Base-by-base conservation (phyloP, 2,888 invertebrate genomes). In the Resseliella maxima region DNA sequence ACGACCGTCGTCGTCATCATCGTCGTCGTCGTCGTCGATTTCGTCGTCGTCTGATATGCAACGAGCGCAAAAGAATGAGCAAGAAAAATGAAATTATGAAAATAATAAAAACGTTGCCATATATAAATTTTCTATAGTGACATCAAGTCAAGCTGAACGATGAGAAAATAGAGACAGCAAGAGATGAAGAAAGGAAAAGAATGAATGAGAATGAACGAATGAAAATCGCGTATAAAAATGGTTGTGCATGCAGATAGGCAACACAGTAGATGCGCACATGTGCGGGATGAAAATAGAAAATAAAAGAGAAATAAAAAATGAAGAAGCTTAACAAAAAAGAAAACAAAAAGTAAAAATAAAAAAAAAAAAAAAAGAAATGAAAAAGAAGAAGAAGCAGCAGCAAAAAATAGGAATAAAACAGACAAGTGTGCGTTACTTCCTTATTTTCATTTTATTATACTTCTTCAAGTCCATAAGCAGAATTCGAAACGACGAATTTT, bases 31-130 rank as follows among this genome's bases (percentile, higher is more conserved):
- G 45, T n/a, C 45, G 5, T n/a, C n/a, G n/a, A n/a, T n/a, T n/a
- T n/a, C n/a, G n/a, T 45, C 45, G 45, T 45, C n/a, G n/a, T n/a
- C 24, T 6, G 24, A 59, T 10, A 59, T 24, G 24, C 10, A 50
- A 50, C 50, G 15, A 18, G 24, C 59, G 59, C 0, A 59, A n/a
- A 59, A 24, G 15, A 72, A 12, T 15, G 27, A 59, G 59, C 59
- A 5, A 72, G 31, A 72, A 72, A 72, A 72, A 72, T 72, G 72
- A 72, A 72, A 72, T 72, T 72, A 72, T 72, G 72, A 72, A 72
- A 72, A 72, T 72, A 72, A 72, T 59, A 59, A 59, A n/a, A 59
- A 59, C 27, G 59, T 27, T n/a, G 27, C 24, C 24, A 27, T 24
- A 59, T 12, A 59, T 59, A 59, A 72, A 31, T 72, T 72, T 72